Conservation (phyloP, 2,888 invertebrate species). For the Conistra vaccinii region DNA sequence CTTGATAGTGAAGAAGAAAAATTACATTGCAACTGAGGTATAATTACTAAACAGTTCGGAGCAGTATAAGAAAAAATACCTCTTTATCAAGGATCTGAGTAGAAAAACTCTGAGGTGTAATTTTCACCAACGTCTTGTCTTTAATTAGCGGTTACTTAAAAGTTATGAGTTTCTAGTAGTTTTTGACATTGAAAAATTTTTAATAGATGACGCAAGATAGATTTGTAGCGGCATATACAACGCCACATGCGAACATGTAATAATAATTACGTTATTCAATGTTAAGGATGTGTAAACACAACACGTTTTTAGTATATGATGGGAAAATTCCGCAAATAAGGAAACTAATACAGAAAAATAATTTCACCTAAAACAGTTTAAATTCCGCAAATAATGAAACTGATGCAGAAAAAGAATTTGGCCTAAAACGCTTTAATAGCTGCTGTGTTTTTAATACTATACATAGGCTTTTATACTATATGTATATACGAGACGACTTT, state of each 20-base stretch:
- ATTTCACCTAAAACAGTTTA: neutral
- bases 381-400: neutral
- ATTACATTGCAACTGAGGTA: neutral
- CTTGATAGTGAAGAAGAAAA: neutral
- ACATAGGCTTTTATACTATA: no score
- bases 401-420: neutral
- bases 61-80: neutral
- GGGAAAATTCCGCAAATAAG: neutral
- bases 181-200: neutral
- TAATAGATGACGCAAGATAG: neutral
- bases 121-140: neutral
- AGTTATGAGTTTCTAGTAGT: neutral
- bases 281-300: neutral
- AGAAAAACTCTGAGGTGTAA: neutral
- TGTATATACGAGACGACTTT: neutral
- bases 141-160: no score
- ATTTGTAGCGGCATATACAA: neutral
- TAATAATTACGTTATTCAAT: neutral
- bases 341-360: neutral
- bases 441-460: neutral
- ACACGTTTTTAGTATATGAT: neutral
- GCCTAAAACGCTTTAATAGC: no score
- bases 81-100: neutral
- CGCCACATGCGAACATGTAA: neutral
- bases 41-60: neutral